A percentile compares a stretch with the other conserved stretches of the same genome.
phyloP scores from a whole-genome alignment of 2,888 invertebrate species.

The Oscheius sp. region DNA sequence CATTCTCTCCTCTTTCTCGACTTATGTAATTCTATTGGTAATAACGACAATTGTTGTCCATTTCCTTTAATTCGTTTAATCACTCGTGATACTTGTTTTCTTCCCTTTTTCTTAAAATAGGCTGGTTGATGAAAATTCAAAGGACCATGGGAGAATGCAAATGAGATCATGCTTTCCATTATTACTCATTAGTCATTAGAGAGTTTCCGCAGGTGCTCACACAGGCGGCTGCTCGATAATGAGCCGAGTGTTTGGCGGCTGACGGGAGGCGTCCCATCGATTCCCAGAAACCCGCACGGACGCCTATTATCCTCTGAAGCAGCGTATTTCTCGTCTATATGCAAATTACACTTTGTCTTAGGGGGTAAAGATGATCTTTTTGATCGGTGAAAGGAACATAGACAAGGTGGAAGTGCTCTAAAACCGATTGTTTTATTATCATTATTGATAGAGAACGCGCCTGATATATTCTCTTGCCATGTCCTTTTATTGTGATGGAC shows the following conservation, averaged over 20 bases:
- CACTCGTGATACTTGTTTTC: background rate
- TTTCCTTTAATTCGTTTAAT: background rate
- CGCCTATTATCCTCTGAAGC: constrained; percentile 18
- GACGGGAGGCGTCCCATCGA: constrained; percentile 31
- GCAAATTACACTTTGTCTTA: constrained; percentile 22
- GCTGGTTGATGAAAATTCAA: too few relatives aligned
- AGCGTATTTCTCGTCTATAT: constrained; percentile 24
- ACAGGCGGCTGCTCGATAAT: constrained; percentile 32
- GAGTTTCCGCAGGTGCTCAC: constrained; percentile 28
- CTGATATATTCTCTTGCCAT: too few relatives aligned
- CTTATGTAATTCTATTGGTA: background rate
- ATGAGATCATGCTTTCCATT: too few relatives aligned
- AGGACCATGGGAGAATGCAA: too few relatives aligned
- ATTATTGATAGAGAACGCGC: too few relatives aligned
- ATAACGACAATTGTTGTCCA: too few relatives aligned
- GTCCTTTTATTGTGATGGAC: too few relatives aligned
- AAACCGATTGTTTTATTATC: too few relatives aligned
- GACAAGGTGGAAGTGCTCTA: too few relatives aligned
- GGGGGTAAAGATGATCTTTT: too few relatives aligned
- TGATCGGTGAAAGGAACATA: too few relatives aligned
- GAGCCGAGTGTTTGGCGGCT: constrained; percentile 32
- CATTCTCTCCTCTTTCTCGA: background rate
- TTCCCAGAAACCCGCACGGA: constrained; percentile 22
- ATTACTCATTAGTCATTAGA: constrained; percentile 17
- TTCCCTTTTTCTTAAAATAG: background rate